These are phyloP conservation scores for Tetramorium parvispinum DNA, from an alignment of 1,140 invertebrate species.

Conservation along the genomic window DNA sequence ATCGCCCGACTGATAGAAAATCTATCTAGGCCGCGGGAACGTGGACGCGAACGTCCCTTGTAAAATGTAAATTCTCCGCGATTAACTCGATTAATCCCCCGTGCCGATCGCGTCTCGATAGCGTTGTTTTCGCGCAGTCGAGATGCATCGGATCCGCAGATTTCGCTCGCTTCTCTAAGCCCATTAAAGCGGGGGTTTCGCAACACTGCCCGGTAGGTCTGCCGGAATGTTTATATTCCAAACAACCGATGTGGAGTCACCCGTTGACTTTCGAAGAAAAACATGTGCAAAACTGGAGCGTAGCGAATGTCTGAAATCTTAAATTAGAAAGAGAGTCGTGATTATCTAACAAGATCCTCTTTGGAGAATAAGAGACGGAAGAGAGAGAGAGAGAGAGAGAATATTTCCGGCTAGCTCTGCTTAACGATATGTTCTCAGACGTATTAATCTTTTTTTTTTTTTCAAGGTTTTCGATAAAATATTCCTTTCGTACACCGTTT, in stretches of 20 bases:
- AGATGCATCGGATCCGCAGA: neutral
- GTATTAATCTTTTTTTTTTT: neutral
- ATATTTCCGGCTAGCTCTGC: neutral
- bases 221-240: neutral
- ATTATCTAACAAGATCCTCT: neutral
- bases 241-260: neutral
- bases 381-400: neutral
- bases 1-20: slow-evolving; percentile 6
- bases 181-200: neutral
- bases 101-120: slow-evolving; percentile 9
- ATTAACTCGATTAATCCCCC: slow-evolving; percentile 64
- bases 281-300: neutral
- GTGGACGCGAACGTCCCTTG: slow-evolving; percentile 13
- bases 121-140: slow-evolving; percentile 35
- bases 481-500: slow-evolving; percentile 4
- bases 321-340: neutral
- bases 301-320: neutral
- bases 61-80: slow-evolving; percentile 69
- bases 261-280: neutral
- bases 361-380: neutral
- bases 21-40: neutral
- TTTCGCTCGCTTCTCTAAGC: neutral
- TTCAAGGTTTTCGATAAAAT: slow-evolving; percentile 16
- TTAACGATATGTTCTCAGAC: slow-evolving; percentile 27
- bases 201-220: neutral